A percentile compares a stretch with the other conserved stretches of the same genome.
These are phyloP conservation scores for Yponomeuta plumbellus DNA, from an alignment of 2,888 invertebrate genomes.

Conservation along the genomic window DNA sequence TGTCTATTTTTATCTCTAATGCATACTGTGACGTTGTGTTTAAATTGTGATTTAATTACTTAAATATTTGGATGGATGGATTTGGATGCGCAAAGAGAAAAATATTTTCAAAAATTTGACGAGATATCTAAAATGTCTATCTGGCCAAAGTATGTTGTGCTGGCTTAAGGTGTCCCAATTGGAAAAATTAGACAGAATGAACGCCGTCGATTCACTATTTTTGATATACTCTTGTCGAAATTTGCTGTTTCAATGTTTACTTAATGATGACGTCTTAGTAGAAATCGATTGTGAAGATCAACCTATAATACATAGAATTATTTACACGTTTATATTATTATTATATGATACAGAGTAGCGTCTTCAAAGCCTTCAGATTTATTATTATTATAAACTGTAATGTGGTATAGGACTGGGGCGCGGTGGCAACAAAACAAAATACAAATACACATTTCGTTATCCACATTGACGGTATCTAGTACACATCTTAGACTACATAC, in stretches of 20 bases:
- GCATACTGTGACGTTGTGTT: background rate
- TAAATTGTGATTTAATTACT: background rate
- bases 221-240: slow-evolving; percentile 77
- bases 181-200: slow-evolving; percentile 65
- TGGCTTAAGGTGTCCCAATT: slow-evolving; percentile 60
- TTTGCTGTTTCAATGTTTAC: slow-evolving; percentile 65
- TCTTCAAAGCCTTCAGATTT: slow-evolving; percentile 59
- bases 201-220: slow-evolving; percentile 72
- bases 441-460: too few species aligned
- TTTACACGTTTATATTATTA: slow-evolving; percentile 69
- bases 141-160: slow-evolving; percentile 51
- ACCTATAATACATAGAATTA: slow-evolving; percentile 65
- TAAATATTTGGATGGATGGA: background rate
- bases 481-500: too few species aligned
- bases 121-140: background rate
- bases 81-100: background rate
- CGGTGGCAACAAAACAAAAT: slow-evolving; percentile 51
- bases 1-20: background rate
- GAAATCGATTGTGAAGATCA: slow-evolving; percentile 55
- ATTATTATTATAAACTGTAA: slow-evolving; percentile 41
- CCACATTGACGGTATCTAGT: too few species aligned
- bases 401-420: slow-evolving; percentile 36
- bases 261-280: slow-evolving; percentile 50
- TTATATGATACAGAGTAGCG: slow-evolving; percentile 64
- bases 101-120: background rate